Conservation (phyloP, 2,797 vertebrate species). For the Gila robusta region DNA sequence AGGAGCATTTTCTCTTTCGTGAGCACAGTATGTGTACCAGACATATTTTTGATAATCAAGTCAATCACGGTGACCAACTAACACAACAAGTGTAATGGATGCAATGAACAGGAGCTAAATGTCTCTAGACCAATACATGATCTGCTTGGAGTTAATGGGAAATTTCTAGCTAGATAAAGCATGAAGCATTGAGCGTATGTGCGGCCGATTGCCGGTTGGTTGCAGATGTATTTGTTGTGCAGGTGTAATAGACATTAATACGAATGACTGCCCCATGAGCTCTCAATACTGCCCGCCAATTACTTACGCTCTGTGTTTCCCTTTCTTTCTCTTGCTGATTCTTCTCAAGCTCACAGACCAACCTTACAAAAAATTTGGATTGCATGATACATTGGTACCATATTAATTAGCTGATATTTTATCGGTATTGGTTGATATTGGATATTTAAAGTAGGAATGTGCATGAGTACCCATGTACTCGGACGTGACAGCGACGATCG, state of each 20-base stretch:
- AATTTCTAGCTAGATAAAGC: constrained; percentile 61
- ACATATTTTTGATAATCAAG: constrained; percentile 23
- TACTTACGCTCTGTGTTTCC: background rate
- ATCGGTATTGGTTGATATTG: background rate
- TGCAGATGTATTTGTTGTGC: constrained; percentile 32
- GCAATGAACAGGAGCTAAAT: constrained; percentile 47
- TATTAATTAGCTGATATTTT: background rate
- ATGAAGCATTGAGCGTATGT: constrained; percentile 43
- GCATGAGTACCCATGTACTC: no score
- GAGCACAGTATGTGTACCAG: background rate
- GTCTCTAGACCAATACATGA: constrained; percentile 36
- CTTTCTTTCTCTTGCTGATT: background rate
- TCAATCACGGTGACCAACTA: constrained; percentile 27
- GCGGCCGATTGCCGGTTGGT: constrained; percentile 10
- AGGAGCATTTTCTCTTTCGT: background rate
- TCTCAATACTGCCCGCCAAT: background rate
- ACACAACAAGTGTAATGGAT: constrained; percentile 35
- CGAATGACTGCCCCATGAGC: constrained; percentile 25
- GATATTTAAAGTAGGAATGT: background rate
- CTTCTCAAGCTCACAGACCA: background rate
- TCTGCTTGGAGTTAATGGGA: constrained; percentile 54
- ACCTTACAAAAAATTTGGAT: background rate
- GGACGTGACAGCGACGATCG: no score
- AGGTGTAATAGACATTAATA: constrained; percentile 48
- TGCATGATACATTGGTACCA: background rate